Evolutionary conservation across 2,113 vertebrate species (phyloP).

Genomic region (Nothocercus nigrocapillus): DNA sequence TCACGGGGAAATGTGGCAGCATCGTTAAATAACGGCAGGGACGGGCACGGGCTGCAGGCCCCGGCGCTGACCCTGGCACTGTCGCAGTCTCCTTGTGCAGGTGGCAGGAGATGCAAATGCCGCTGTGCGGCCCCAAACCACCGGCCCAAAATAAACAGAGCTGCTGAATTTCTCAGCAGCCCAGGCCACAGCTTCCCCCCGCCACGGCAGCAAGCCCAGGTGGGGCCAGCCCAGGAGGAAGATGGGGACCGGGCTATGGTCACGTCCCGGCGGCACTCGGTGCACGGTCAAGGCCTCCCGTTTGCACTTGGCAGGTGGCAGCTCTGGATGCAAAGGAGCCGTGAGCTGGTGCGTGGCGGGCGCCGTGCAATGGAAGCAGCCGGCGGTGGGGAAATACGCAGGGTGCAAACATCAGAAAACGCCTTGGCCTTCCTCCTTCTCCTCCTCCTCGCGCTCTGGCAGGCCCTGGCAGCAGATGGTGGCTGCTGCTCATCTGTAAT

Average conservation of each 20-base stretch:
- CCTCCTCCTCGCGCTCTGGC: background rate
- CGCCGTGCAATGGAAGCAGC: background rate
- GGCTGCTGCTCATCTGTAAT: slow-evolving; percentile 42
- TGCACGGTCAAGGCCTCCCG: too few relatives aligned
- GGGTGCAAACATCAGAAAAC: background rate
- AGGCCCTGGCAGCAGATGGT: background rate
- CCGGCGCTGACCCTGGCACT: too few relatives aligned
- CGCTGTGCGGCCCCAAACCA: rapidly evolving
- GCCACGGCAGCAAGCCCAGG: background rate
- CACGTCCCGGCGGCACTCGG: too few relatives aligned
- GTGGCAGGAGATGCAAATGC: rapidly evolving
- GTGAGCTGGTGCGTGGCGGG: too few relatives aligned
- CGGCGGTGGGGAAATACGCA: background rate
- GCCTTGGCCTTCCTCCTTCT: background rate
- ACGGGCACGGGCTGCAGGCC: background rate
- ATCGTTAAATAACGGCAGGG: slow-evolving; percentile 4
- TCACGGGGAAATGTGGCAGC: background rate
- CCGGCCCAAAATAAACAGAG: rapidly evolving
- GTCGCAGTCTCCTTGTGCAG: rapidly evolving
- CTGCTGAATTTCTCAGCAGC: background rate
- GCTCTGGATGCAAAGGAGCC: background rate
- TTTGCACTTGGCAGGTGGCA: rapidly evolving
- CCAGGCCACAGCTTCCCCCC: background rate
- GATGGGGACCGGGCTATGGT: rapidly evolving
- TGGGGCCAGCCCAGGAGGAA: background rate